Evolutionary conservation across 2,888 invertebrate species (phyloP).

Genomic region (Ormyrus thymus): DNA sequence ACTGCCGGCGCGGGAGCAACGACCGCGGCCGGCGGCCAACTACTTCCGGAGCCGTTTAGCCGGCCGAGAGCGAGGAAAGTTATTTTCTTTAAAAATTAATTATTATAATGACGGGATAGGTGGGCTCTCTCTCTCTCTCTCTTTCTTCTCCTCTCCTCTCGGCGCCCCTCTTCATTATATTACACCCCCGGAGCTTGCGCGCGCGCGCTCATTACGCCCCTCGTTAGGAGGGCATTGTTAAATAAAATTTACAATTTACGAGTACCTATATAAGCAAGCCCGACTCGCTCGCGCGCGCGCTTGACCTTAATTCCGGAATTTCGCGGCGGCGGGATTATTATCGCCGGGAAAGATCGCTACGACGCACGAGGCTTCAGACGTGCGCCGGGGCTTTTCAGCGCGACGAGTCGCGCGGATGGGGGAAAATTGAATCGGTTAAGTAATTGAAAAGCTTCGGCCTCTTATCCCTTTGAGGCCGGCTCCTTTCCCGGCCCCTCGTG

Average conservation of each 20-base stretch:
- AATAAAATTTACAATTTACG: constrained; percentile 45
- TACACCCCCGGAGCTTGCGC: neutral
- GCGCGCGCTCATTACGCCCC: neutral
- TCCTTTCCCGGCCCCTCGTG: neutral
- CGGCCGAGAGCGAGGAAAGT: neutral
- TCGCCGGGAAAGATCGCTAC: neutral
- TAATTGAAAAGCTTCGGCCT: neutral
- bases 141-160: neutral
- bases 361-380: neutral
- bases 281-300: neutral
- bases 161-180: constrained; percentile 29
- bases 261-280: neutral
- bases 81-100: no score
- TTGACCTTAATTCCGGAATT: constrained; percentile 43
- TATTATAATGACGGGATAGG: no score
- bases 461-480: neutral
- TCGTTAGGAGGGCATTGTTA: constrained; percentile 25
- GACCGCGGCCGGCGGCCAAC: constrained; percentile 9
- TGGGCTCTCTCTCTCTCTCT: no score
- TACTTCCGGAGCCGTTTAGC: neutral
- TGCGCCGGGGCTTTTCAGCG: no score
- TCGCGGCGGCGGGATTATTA: constrained; percentile 1
- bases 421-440: neutral
- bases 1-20: neutral
- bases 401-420: neutral